Base-by-base conservation (phyloP, 2,797 vertebrate species). In the Oceanodroma leucorhoa region DNA sequence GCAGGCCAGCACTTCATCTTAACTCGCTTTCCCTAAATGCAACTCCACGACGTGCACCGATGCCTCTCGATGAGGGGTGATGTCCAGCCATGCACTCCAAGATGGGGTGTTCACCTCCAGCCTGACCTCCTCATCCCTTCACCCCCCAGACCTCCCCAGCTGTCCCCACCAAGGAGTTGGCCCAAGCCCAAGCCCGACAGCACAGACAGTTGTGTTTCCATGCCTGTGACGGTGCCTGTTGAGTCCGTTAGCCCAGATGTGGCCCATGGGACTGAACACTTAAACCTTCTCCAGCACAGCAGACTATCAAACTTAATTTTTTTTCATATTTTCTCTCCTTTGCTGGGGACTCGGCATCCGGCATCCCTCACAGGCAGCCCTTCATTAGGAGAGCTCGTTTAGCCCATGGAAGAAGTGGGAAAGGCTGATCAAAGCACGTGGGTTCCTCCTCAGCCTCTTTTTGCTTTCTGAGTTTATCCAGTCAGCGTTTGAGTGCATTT, bases 1-100 rank as follows among this genome's bases (percentile, higher is more conserved):
- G 32, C 0, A 0, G 26, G 20, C 7, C 82, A 81, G 30, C 29
- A 13, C 5, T 75, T 75, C 23, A 21, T 36, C 36, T 57, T 1
- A 65, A 26, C 66, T 43, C 1, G 0, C 7, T 69, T 64, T 55
- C 19, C n/a, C 32, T 32, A 23, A 45, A 14, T 11, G 21, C 67
- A 51, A 14, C 27, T 32, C 38, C 30, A 14, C 1, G 0, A 11
- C 1, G 4, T 12, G 3, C 40, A 73, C 67, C 0, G 1, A 60
- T 17, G 14, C 29, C 41, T 84, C 43, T 24, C 2, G 1, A 5
- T 0, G 0, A 54, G 43, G 34, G 22, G 2, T 70, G 64, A 38
- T 1, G 1, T 40, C 29, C 34, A 21, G 9, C 57, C 38, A 3
- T 2, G 6, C 13, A 11, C 15, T 46, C 65, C 77, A 27, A 36